Percentiles rank a stretch among this genome's conserved stretches.
Evolutionary conservation across 2,888 invertebrate genomes (phyloP).

Genomic region (Luffia ferchaultella): DNA sequence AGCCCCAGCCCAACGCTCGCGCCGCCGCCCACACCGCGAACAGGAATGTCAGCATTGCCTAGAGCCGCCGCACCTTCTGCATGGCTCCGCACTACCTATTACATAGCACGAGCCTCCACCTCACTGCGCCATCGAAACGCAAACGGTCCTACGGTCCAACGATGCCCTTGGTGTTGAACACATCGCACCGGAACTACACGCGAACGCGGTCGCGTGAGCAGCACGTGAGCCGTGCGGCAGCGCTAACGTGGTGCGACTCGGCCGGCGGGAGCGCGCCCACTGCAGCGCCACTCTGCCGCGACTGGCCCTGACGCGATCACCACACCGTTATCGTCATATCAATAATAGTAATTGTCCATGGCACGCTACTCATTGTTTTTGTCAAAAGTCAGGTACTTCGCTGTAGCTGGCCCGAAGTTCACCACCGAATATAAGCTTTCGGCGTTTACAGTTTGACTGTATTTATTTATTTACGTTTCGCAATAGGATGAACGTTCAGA

Average conservation of each 20-base stretch:
- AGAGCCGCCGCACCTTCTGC: slow-evolving; percentile 31
- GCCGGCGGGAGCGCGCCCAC: background rate
- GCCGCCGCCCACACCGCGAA: slow-evolving; percentile 70
- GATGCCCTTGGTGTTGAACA: background rate
- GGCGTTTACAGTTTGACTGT: no score
- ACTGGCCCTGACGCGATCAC: background rate
- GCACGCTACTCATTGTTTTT: slow-evolving; percentile 14
- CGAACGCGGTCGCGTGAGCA: slow-evolving; percentile 18
- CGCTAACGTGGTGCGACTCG: no score
- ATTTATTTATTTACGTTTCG: background rate
- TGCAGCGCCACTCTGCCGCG: no score
- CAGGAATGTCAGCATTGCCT: slow-evolving; percentile 72
- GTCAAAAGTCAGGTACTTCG: no score
- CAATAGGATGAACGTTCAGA: background rate
- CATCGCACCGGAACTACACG: slow-evolving; percentile 7
- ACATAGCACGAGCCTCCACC: slow-evolving; percentile 19
- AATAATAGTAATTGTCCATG: slow-evolving; percentile 28
- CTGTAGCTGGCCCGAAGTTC: no score
- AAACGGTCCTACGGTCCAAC: slow-evolving; percentile 10
- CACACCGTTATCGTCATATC: slow-evolving; percentile 42
- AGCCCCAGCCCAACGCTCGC: slow-evolving; percentile 65
- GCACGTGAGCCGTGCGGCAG: slow-evolving; percentile 29
- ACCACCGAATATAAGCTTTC: slow-evolving; percentile 6
- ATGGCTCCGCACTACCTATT: slow-evolving; percentile 27
- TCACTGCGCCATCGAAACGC: slow-evolving; percentile 35